Conservation (phyloP, 2,888 invertebrate genomes). For the Troglohyphantes excavatus region DNA sequence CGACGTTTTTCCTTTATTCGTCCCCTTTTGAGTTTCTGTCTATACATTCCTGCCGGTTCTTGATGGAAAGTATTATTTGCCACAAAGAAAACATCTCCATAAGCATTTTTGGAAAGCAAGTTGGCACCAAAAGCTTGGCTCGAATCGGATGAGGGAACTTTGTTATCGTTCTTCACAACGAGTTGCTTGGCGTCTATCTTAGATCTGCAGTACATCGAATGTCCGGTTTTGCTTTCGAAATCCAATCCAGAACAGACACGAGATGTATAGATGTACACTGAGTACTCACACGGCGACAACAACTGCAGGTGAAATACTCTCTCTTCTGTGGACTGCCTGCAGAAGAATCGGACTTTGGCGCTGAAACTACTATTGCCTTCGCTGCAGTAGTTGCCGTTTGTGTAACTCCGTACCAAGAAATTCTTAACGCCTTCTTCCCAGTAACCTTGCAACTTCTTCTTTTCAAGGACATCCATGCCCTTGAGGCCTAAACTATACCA, state of each 20-base stretch:
- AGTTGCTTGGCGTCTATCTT: background rate
- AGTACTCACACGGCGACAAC: background rate
- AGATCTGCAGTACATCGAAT: background rate
- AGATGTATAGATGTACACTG: background rate
- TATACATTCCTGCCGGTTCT: too few relatives aligned
- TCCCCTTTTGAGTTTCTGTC: too few relatives aligned
- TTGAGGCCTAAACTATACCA: background rate
- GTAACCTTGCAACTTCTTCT: slow-evolving; percentile 3
- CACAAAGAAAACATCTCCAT: background rate
- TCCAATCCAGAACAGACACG: slow-evolving; percentile 16
- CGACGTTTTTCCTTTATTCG: too few relatives aligned
- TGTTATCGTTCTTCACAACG: background rate
- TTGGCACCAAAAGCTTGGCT: background rate
- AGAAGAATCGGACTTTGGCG: slow-evolving; percentile 6
- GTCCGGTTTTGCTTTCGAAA: background rate
- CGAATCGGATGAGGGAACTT: background rate
- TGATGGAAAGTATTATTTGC: too few relatives aligned
- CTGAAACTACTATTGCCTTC: background rate
- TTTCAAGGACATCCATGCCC: background rate
- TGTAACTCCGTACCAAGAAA: background rate
- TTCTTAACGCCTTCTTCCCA: background rate
- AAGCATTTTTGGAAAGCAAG: background rate
- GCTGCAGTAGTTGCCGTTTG: background rate
- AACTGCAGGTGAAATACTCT: background rate
- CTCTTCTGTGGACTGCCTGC: slow-evolving; percentile 18